Percentiles rank a stretch among this genome's conserved stretches.
Conservation (phyloP, 2,888 invertebrate genomes). For the Petrophora chlorosata region DNA sequence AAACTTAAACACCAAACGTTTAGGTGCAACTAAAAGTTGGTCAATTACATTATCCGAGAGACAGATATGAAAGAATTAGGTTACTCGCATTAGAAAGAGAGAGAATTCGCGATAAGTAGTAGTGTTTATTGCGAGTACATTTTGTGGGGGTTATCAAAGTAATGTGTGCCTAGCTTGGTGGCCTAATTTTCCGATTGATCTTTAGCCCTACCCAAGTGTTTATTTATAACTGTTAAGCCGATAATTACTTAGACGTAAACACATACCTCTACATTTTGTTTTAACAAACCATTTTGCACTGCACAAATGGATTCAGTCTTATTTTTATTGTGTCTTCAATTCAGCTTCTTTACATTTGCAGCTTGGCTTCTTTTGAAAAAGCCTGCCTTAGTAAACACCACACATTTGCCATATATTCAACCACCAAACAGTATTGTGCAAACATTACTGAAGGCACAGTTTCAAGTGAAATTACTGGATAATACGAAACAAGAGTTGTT, state of each 20-base stretch:
- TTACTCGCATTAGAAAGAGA: slow-evolving; percentile 71
- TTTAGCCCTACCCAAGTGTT: slow-evolving; percentile 27
- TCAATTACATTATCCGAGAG: slow-evolving; percentile 15
- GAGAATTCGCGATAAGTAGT: slow-evolving; percentile 58
- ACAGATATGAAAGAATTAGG: slow-evolving; percentile 57
- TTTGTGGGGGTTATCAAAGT: slow-evolving; percentile 60
- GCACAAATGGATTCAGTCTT: slow-evolving; percentile 1
- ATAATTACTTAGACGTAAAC: slow-evolving; percentile 9
- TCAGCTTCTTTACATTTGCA: neutral
- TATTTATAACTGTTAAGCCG: neutral
- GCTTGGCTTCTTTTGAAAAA: neutral
- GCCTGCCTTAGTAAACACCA: neutral
- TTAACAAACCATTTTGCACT: too few relatives aligned
- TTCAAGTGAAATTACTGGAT: neutral
- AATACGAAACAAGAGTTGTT: neutral
- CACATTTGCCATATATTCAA: too few relatives aligned
- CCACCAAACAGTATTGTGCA: too few relatives aligned
- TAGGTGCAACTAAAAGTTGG: slow-evolving; percentile 1
- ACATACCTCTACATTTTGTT: too few relatives aligned
- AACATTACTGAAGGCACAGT: too few relatives aligned
- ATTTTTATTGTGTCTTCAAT: neutral
- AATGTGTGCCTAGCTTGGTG: slow-evolving; percentile 49
- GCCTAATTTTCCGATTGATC: slow-evolving; percentile 50
- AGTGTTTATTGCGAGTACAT: slow-evolving; percentile 26
- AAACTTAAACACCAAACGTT: too few relatives aligned